phyloP scores from a whole-genome alignment of 1,140 invertebrate genomes.

The Zaprionus taronus region DNA sequence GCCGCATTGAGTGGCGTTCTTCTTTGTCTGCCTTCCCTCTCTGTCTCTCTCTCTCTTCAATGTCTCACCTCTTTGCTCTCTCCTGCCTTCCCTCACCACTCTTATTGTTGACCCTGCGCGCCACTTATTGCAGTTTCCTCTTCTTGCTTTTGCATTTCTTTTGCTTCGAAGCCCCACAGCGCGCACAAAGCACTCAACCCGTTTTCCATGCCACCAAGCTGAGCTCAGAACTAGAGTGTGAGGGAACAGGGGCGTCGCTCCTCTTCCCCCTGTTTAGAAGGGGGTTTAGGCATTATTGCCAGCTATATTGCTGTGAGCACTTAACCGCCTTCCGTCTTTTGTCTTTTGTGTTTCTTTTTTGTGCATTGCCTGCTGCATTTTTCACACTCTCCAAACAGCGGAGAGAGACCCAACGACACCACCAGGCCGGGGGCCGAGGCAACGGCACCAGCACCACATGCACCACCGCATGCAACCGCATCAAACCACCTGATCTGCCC shows the following conservation, averaged over 20 bases:
- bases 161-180: constrained; percentile 79
- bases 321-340: constrained; percentile 80
- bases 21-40: constrained; percentile 37
- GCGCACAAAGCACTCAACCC: constrained; percentile 63
- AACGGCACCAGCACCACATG: background rate
- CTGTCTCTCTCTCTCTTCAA: constrained; percentile 12
- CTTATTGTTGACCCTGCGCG: constrained; percentile 77
- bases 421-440: background rate
- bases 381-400: constrained; percentile 60
- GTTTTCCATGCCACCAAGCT: constrained; percentile 40
- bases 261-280: constrained; percentile 35
- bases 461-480: constrained; percentile 15
- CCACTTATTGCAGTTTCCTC: constrained; percentile 76
- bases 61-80: background rate
- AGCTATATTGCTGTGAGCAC: constrained; percentile 52
- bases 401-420: background rate
- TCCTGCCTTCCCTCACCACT: constrained; percentile 5
- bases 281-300: constrained; percentile 64
- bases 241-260: background rate
- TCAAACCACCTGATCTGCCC: constrained; percentile 68
- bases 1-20: constrained; percentile 50
- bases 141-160: constrained; percentile 73
- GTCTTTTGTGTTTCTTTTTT: constrained; percentile 36
- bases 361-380: constrained; percentile 51
- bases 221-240: constrained; percentile 38